Percentiles rank a stretch among this genome's conserved stretches.
Evolutionary conservation across 2,888 invertebrate genomes (phyloP).

Genomic region (Prostheceraeus crozeri): DNA sequence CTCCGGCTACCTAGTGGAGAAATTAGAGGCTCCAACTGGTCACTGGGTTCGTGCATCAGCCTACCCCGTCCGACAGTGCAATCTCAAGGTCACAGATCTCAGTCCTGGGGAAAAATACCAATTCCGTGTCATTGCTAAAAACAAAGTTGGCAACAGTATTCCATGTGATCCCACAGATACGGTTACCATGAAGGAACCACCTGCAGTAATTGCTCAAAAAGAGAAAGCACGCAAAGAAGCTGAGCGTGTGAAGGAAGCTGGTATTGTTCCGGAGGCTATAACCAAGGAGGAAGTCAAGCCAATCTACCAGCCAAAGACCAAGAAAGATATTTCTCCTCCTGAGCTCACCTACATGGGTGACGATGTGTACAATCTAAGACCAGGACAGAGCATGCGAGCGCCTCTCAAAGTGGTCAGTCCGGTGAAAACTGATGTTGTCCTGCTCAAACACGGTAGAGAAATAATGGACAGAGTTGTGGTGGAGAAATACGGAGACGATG

Average conservation of each 20-base stretch:
- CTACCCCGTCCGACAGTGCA: conserved; percentile 4
- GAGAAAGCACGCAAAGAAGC: too few relatives aligned
- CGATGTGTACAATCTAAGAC: conserved; percentile 23
- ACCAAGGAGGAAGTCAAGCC: too few relatives aligned
- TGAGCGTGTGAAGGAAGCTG: not conserved
- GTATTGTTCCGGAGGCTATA: not conserved
- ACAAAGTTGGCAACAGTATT: conserved; percentile 42
- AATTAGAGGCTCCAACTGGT: not conserved
- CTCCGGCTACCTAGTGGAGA: conserved; percentile 44
- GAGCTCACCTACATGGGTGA: conserved; percentile 26
- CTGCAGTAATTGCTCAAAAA: too few relatives aligned
- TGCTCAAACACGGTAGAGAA: conserved; percentile 15
- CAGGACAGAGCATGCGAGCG: conserved; percentile 31
- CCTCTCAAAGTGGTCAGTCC: conserved; percentile 28
- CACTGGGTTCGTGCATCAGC: conserved; percentile 20
- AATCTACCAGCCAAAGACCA: too few relatives aligned
- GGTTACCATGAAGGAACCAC: conserved; percentile 25
- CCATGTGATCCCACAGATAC: conserved; percentile 34
- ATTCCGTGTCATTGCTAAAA: conserved; percentile 43
- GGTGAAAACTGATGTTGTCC: conserved; percentile 11
- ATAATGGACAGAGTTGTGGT: conserved; percentile 32
- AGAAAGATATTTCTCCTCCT: too few relatives aligned
- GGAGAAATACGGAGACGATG: conserved; percentile 40
- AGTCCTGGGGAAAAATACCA: conserved; percentile 30
- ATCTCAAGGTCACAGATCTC: not conserved